These are phyloP conservation scores for Lepus timidus DNA, from an alignment of 2,113 vertebrate genomes.

Conservation along the genomic window DNA sequence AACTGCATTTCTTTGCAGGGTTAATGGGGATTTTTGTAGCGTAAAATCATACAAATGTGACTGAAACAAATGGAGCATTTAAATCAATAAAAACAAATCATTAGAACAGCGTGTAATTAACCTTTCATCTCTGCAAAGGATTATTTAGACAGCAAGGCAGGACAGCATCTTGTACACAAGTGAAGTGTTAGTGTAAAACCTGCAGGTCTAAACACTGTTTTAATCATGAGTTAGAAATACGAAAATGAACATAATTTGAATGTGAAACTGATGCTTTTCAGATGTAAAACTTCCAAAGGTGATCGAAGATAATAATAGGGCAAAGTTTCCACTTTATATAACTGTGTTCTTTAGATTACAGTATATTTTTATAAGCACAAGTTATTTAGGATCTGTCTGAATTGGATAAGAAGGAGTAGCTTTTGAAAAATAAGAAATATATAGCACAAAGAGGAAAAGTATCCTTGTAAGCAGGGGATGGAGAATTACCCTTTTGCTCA, in stretches of 20 bases:
- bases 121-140: conserved; percentile 58
- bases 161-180: conserved; percentile 28
- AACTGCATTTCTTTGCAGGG: conserved; percentile 31
- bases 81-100: conserved; percentile 81
- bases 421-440: conserved; percentile 62
- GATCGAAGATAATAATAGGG: conserved; percentile 50
- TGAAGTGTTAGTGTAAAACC: conserved; percentile 36
- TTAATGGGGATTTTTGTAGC: conserved; percentile 68
- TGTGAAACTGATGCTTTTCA: conserved; percentile 62
- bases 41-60: conserved; percentile 67
- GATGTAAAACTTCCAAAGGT: conserved; percentile 52
- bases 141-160: conserved; percentile 60
- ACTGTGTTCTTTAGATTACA: conserved; percentile 18
- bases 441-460: not conserved
- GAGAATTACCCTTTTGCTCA: not conserved
- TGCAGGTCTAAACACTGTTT: conserved; percentile 54
- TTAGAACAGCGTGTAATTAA: conserved; percentile 77
- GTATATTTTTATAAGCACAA: conserved; percentile 50
- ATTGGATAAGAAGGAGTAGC: conserved; percentile 19
- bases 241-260: conserved; percentile 69
- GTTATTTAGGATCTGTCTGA: conserved; percentile 49
- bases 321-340: not conserved
- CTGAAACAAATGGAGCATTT: conserved; percentile 76
- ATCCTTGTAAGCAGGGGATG: not conserved
- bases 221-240: conserved; percentile 57